phyloP scores from a whole-genome alignment of 2,113 vertebrate genomes.

The Erythrocercus mccallii region DNA sequence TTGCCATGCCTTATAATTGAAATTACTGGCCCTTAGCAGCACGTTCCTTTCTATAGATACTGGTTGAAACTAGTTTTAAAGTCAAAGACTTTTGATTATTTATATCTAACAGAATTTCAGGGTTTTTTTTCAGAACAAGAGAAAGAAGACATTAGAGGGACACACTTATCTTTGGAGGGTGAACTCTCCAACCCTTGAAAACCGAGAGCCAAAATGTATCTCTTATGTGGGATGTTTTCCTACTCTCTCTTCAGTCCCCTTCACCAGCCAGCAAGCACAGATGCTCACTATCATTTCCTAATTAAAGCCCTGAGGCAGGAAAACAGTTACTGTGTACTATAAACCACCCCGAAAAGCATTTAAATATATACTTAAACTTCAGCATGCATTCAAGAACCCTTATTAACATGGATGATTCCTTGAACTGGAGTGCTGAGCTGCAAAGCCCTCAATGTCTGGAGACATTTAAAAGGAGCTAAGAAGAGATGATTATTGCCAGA shows the following conservation, averaged over 20 bases:
- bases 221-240: background rate
- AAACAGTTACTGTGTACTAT: background rate
- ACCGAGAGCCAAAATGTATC: background rate
- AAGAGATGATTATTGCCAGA: background rate
- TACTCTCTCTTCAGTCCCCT: background rate
- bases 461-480: background rate
- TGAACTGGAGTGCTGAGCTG: background rate
- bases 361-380: background rate
- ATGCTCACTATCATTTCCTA: conserved; percentile 15
- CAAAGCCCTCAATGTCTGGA: background rate
- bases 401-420: background rate
- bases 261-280: background rate
- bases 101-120: background rate
- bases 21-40: background rate
- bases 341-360: conserved; percentile 14
- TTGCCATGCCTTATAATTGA: background rate
- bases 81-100: background rate
- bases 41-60: background rate
- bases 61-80: background rate
- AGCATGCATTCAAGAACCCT: background rate
- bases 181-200: background rate
- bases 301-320: background rate
- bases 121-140: background rate
- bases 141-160: background rate
- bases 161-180: background rate